These are phyloP conservation scores for Coptodon rendalli DNA, from an alignment of 2,113 vertebrate species.

Conservation along the genomic window DNA sequence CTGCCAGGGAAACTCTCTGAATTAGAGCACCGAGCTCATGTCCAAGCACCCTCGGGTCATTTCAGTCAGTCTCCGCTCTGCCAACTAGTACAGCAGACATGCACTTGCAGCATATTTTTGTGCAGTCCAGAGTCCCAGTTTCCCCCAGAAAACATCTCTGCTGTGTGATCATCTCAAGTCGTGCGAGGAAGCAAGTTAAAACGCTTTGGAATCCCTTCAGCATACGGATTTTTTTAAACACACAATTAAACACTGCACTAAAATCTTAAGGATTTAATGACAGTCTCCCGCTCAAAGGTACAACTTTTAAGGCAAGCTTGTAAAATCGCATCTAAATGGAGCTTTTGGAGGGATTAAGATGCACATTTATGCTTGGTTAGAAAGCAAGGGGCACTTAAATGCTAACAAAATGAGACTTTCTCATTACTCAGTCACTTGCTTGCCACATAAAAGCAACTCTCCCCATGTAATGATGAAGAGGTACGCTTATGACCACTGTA, in stretches of 20 bases:
- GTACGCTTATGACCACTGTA: conserved; percentile 26
- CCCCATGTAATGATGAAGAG: background rate
- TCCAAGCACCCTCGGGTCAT: conserved; percentile 60
- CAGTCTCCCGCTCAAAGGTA: background rate
- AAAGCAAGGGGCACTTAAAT: background rate
- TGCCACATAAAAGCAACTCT: background rate
- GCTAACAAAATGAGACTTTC: background rate
- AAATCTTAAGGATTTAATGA: background rate
- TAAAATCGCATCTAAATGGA: background rate
- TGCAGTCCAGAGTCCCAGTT: conserved; percentile 31
- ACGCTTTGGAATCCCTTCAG: background rate
- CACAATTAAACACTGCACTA: background rate
- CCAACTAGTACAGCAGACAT: conserved; percentile 53
- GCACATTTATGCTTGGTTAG: background rate
- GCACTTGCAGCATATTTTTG: conserved; percentile 48
- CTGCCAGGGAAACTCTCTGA: conserved; percentile 49
- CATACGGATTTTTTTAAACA: background rate
- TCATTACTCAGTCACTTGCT: background rate
- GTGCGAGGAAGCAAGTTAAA: background rate
- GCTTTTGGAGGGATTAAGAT: background rate
- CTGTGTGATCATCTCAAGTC: background rate
- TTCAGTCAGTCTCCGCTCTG: conserved; percentile 44
- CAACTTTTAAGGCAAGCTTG: background rate
- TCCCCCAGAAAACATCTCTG: conserved; percentile 18
- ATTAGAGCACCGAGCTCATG: conserved; percentile 48